phyloP scores from a whole-genome alignment of 2,797 vertebrate species.

The Huso huso region DNA sequence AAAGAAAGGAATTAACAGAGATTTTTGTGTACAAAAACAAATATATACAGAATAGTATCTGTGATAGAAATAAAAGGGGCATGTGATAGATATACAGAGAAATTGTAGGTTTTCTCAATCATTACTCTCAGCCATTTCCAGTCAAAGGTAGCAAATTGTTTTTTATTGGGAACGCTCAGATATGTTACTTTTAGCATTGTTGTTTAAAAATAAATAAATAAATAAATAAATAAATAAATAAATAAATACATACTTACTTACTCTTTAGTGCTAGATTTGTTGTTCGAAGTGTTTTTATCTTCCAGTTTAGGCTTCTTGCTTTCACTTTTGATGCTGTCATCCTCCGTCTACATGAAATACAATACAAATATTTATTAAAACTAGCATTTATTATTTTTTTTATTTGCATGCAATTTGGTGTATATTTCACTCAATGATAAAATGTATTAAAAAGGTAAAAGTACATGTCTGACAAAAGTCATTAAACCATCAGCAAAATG shows the following conservation, averaged over 20 bases:
- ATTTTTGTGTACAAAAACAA: too few relatives aligned
- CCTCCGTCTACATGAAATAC: slow-evolving; percentile 67
- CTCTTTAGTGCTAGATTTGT: slow-evolving; percentile 89
- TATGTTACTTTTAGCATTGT: slow-evolving; percentile 9
- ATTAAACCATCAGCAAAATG: too few relatives aligned
- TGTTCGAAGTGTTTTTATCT: slow-evolving; percentile 75
- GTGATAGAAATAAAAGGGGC: not conserved
- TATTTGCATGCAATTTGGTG: too few relatives aligned
- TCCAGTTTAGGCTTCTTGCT: slow-evolving; percentile 86
- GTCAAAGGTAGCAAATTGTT: not conserved
- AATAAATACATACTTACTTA: slow-evolving; percentile 54
- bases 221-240: slow-evolving; percentile 2
- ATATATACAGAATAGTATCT: too few relatives aligned
- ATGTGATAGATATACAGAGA: not conserved
- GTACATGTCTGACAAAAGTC: too few relatives aligned
- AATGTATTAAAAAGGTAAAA: too few relatives aligned
- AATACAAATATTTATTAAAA: not conserved
- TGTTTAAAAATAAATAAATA: slow-evolving; percentile 1
- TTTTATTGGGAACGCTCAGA: not conserved
- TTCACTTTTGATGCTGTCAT: slow-evolving; percentile 75
- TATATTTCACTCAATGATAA: too few relatives aligned
- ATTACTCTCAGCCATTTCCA: too few relatives aligned
- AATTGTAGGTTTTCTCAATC: too few relatives aligned
- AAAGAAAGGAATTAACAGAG: too few relatives aligned
- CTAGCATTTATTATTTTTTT: too few relatives aligned